Evolutionary conservation across 92 coral and sea anemone genomes (phyloP), one percentile per base, ranked within the genome.

Genomic region (Palythoa caribaeorum): DNA sequence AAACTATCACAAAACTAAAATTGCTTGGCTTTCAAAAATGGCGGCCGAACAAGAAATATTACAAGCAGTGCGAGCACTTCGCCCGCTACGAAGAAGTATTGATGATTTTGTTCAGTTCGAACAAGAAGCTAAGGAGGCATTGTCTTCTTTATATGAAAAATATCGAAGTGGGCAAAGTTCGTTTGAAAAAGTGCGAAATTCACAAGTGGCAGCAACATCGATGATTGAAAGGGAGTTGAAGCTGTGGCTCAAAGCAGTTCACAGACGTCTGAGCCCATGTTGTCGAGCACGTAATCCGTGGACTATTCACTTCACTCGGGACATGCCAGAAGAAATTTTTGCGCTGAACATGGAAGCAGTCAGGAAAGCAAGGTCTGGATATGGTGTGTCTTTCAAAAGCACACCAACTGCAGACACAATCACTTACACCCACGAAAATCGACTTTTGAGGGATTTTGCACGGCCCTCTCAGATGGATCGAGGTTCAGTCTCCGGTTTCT

Each of bases 251-350:
- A 87, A 75, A 75, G 8, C 77, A 57, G 87, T 81, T 40, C 90
- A 81, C 88, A 83, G 91, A 65, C 89, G 86, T n/a, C 55, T 87
- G 86, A 79, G 77, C 52, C 83, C 88, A 59, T 78, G 91, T n/a
- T 87, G 80, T 88, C 83, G 48, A 83, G 91, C 86, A 54, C 77
- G 83, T 79, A 78, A 87, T 9, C 91, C 89, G 20, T 91, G 93
- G 91, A 87, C 91, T 35, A 85, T 87, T 50, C 81, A 69, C 9
- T 87, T 87, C 78, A 73, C 75, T 68, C 65, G 90, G 12, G 71
- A 90, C 87, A 80, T 91, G 88, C 84, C 89, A 5, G 77, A 57
- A 76, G 87, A 87, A 87, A 84, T 91, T 66, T 91, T 91, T 81
- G 38, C 9, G 1, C 71, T 60, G 44, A 5, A 70, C 19, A 80